Base-by-base conservation (phyloP, 1,140 invertebrate species). In the Oryzaephilus surinamensis region DNA sequence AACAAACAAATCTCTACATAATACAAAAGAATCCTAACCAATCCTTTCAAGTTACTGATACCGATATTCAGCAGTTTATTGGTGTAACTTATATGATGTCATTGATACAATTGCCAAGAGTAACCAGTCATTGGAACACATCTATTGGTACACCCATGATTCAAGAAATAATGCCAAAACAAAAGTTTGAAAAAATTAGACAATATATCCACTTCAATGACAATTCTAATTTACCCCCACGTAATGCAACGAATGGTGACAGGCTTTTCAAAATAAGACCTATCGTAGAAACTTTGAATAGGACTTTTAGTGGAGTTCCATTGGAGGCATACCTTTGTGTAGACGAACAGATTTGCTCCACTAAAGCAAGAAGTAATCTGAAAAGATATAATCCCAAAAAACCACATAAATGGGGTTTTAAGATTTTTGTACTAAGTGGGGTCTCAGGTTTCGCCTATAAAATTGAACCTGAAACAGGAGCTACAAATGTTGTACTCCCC, bases 361-460 rank as follows among this genome's bases (percentile, higher is more conserved):
- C 50, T 3, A 58, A 58, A 45, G 50, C 48, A n/a, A 14, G 40
- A 12, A 41, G 48, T 41, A 27, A 19, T 4, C n/a, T 56, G 24
- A 55, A 52, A 31, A 18, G 30, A 36, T 57, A 55, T 23, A 50
- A 46, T 20, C 49, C 51, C 4, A 4, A 28, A 28, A 28, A 28
- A 28, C 10, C n/a, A 28, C 13, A n/a, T 5, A n/a, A 28, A 28
- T 11, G 52, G 52, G 54, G 52, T 1, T 56, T 48, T 23, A 53
- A 57, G 38, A 40, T 55, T 19, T 65, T 44, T 50, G 60, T 62
- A 8, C 36, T 63, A n/a, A 50, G 55, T 56, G 60, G 57, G 10
- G 52, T 60, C 21, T 50, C 43, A 26, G 61, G 60, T 5, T 63
- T 46, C 38, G 54, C 52, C 1, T 63, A 61, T 43, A 54, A 62